Percentiles rank a stretch among this genome's conserved stretches.
phyloP scores from a whole-genome alignment of 2,888 invertebrate species.

The Psylliodes chrysocephalus region DNA sequence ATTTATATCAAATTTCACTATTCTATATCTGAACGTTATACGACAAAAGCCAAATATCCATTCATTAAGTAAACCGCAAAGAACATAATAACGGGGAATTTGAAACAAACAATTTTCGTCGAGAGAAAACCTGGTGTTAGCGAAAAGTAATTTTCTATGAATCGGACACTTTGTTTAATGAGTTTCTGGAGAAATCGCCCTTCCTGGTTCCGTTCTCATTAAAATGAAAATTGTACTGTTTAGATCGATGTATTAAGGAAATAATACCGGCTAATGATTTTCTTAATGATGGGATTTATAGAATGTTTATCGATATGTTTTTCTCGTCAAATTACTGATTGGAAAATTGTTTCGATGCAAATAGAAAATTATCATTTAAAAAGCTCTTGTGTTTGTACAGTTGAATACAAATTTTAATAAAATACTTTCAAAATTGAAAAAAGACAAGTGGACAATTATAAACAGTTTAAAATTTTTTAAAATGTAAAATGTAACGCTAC shows the following conservation, averaged over 20 bases:
- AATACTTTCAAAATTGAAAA: no score
- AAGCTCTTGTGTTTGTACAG: no score
- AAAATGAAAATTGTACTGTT: not conserved
- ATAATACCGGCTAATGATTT: not conserved
- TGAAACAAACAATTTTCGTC: not conserved
- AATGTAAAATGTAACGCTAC: no score
- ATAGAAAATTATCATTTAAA: no score
- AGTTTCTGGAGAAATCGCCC: not conserved
- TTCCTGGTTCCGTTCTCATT: not conserved
- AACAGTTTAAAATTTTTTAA: no score
- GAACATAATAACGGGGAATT: not conserved
- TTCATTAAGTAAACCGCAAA: not conserved
- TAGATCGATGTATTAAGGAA: not conserved
- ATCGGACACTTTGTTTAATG: slow-evolving; percentile 9
- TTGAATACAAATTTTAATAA: no score
- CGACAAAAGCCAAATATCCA: not conserved
- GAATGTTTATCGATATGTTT: no score
- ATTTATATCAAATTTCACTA: no score
- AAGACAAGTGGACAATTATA: no score
- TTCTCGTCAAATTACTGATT: no score
- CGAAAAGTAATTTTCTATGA: slow-evolving; percentile 4
- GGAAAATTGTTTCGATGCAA: no score
- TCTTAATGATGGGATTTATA: not conserved
- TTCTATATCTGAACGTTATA: no score
- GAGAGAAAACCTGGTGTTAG: not conserved